Conservation (phyloP, 2,888 invertebrate genomes). For the Habrosyne pyritoides region DNA sequence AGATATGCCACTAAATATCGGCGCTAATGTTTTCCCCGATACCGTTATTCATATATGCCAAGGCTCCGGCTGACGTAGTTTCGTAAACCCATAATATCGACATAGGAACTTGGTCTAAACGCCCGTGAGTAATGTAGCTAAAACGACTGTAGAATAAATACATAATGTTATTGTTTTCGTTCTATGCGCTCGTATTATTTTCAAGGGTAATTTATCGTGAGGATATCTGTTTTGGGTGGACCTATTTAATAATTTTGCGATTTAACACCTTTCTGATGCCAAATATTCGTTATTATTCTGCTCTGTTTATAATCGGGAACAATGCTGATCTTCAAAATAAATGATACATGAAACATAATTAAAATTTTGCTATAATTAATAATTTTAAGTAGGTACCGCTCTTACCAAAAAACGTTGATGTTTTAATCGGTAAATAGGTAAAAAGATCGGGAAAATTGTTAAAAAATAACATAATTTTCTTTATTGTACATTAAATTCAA, state of each 20-base stretch:
- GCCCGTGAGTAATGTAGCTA: constrained; percentile 17
- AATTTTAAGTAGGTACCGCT: too few relatives aligned
- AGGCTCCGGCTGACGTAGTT: constrained; percentile 18
- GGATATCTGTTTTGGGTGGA: neutral
- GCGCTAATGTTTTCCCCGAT: constrained; percentile 4
- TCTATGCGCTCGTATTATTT: neutral
- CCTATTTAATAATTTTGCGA: neutral
- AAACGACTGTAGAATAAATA: constrained; percentile 14
- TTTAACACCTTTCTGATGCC: too few relatives aligned
- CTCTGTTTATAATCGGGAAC: too few relatives aligned
- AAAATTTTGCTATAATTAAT: too few relatives aligned
- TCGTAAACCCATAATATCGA: constrained; percentile 14
- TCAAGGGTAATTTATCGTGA: neutral
- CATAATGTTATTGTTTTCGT: constrained; percentile 5
- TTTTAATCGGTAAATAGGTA: too few relatives aligned
- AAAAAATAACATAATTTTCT: too few relatives aligned
- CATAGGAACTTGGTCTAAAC: constrained; percentile 15
- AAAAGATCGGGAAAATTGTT: too few relatives aligned
- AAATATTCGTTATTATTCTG: too few relatives aligned
- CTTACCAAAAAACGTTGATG: too few relatives aligned
- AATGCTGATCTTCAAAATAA: too few relatives aligned
- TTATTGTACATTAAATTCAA: neutral
- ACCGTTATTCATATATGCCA: constrained; percentile 15
- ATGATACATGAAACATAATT: too few relatives aligned
- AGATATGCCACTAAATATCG: constrained; percentile 8